phyloP scores from a whole-genome alignment of 2,113 vertebrate species.

The Rana temporaria region DNA sequence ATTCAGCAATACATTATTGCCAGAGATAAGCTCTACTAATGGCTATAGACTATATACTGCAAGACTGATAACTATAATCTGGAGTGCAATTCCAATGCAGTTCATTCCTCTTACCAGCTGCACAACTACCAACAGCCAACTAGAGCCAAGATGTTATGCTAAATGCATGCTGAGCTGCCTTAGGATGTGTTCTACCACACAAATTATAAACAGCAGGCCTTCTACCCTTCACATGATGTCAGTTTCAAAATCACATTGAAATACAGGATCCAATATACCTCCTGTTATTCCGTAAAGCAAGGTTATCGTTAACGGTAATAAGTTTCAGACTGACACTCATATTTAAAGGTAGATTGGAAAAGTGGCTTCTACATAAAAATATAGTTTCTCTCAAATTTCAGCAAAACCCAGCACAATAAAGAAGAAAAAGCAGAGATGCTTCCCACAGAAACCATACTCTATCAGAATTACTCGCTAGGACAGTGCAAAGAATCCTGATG shows the following conservation, averaged over 20 bases:
- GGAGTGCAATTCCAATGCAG: constrained; percentile 55
- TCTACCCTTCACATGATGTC: constrained; percentile 53
- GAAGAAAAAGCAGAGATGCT: no score
- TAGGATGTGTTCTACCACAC: constrained; percentile 56
- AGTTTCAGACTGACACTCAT: constrained; percentile 36
- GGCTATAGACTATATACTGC: constrained; percentile 52
- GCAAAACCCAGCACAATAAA: no score
- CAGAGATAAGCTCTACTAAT: constrained; percentile 42
- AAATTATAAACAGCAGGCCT: constrained; percentile 56
- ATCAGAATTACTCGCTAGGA: background rate
- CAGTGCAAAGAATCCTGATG: no score
- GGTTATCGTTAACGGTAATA: constrained; percentile 29
- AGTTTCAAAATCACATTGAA: constrained; percentile 54
- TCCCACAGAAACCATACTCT: no score
- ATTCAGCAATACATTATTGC: constrained; percentile 46
- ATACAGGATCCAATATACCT: constrained; percentile 54
- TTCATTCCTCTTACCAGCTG: constrained; percentile 56
- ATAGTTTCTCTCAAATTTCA: background rate
- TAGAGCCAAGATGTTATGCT: constrained; percentile 52
- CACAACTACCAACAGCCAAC: constrained; percentile 53
- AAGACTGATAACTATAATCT: constrained; percentile 56
- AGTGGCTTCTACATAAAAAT: background rate
- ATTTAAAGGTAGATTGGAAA: constrained; percentile 56
- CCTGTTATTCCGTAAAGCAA: constrained; percentile 51
- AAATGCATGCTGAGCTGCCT: constrained; percentile 56